These are phyloP conservation scores for Chrysochloris asiatica DNA, from an alignment of 2,113 vertebrate genomes.

Conservation along the genomic window DNA sequence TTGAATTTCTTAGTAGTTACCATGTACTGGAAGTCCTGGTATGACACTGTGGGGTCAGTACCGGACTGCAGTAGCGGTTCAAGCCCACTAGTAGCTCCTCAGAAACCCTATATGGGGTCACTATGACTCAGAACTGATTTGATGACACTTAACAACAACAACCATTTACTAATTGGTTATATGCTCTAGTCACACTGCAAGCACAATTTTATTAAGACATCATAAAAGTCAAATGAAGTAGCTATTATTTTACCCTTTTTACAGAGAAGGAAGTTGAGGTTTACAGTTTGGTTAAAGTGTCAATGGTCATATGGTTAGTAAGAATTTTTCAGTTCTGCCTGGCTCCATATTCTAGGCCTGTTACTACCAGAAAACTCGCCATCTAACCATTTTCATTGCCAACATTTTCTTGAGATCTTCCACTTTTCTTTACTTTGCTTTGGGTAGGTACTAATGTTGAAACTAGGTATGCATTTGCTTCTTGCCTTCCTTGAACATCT, in stretches of 20 bases:
- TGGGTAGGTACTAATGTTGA: neutral
- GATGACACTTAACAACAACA: no score
- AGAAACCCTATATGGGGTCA: no score
- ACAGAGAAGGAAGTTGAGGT: neutral
- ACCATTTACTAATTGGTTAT: no score
- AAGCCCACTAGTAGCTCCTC: no score
- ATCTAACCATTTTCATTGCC: neutral
- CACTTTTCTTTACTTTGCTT: neutral
- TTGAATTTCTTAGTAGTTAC: no score
- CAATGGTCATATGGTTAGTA: neutral
- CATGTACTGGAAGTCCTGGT: no score
- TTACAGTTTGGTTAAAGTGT: neutral
- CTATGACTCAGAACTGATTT: no score
- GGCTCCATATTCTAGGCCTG: neutral
- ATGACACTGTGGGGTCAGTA: no score
- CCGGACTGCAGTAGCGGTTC: no score
- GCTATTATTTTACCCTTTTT: neutral
- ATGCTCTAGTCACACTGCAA: neutral
- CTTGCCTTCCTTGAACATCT: slow-evolving; percentile 7
- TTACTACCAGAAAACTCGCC: neutral
- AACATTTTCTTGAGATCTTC: neutral
- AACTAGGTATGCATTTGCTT: neutral
- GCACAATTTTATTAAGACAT: neutral
- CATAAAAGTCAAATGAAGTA: neutral
- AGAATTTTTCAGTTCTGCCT: neutral